phyloP scores from a whole-genome alignment of 23 tunicate genomes.

The Trididemnum clinides region DNA sequence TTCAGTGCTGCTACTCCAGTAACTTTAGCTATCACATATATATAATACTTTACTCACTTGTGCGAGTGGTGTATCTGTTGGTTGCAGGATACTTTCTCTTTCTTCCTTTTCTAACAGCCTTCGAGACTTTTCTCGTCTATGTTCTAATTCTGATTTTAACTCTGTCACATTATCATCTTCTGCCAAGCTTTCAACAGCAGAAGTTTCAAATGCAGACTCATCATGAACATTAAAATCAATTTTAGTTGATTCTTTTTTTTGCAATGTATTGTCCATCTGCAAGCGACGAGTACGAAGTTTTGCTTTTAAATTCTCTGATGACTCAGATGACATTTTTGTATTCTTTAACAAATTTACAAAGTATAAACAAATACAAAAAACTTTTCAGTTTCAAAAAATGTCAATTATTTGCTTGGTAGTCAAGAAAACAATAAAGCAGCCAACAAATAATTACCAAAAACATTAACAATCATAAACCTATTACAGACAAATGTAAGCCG shows the following conservation, averaged over 20 bases:
- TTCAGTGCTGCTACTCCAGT: no score
- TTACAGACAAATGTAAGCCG: no score
- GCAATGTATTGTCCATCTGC: constrained; percentile 54
- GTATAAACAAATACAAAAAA: no score
- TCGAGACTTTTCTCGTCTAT: constrained; percentile 51
- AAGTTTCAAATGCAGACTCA: background rate
- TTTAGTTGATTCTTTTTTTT: background rate
- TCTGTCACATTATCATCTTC: constrained; percentile 19
- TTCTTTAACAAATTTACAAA: no score
- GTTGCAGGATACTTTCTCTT: background rate
- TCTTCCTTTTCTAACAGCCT: constrained; percentile 27
- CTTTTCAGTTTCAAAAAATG: no score
- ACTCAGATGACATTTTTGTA: no score
- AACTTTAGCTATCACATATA: no score
- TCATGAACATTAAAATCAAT: background rate
- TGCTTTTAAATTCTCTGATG: constrained; percentile 21
- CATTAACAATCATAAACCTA: no score
- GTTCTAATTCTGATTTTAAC: constrained; percentile 19
- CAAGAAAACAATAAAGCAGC: no score
- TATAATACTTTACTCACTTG: background rate
- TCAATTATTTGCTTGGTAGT: no score
- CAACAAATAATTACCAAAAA: no score
- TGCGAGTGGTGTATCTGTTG: background rate
- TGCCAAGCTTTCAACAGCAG: background rate
- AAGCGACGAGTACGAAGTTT: constrained; percentile 48